Evolutionary conservation across 2,113 vertebrate species (phyloP), one percentile per base, ranked within the genome.

Genomic region (Pterocles orientalis): DNA sequence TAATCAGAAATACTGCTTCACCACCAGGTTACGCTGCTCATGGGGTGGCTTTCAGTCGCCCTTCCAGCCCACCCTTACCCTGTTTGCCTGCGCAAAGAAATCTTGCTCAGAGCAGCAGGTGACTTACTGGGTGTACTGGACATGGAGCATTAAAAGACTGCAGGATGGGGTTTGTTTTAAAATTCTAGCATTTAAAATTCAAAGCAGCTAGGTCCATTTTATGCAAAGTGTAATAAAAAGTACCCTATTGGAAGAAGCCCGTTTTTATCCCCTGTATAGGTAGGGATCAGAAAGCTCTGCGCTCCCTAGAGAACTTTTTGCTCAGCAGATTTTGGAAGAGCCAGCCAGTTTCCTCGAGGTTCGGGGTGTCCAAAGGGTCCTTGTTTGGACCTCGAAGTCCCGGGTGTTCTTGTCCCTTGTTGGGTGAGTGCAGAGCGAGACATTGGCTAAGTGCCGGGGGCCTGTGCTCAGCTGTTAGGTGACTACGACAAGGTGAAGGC

Each of bases 401-500:
- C 4, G 47, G 33, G 50, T 4, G 3, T 73, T 72, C 53, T 14
- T 24, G 39, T 70, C 56, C 20, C 56, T 47, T 14, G 53, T 66
- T 12, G 45, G 72, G 39, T 54, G 18, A 75, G 65, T 54, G 21
- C 36, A 53, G 34, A 70, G 20, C 0, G 0, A 29, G 64, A 28
- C 4, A 5, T 23, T 50, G 50, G 45, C 73, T 97, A 10, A 96
- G 58, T 7, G 29, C 33, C 0, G 19, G 14, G 70, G 88, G 2
- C 57, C 62, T 89, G 65, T 94, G 97, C 97, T 94, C 97, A 99
- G 99, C 96, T 99, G 94, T 97, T 99, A 98, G 99, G 98, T 96
- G 99, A 99, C 98, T 99, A 99, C 95, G 99, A 99, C 98, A 99
- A 99, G 98, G 99, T 99, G 97, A 99, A 99, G 98, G 99, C 99